Evolutionary conservation across 2,113 vertebrate species (phyloP).

Genomic region (Pterocles burchelli): DNA sequence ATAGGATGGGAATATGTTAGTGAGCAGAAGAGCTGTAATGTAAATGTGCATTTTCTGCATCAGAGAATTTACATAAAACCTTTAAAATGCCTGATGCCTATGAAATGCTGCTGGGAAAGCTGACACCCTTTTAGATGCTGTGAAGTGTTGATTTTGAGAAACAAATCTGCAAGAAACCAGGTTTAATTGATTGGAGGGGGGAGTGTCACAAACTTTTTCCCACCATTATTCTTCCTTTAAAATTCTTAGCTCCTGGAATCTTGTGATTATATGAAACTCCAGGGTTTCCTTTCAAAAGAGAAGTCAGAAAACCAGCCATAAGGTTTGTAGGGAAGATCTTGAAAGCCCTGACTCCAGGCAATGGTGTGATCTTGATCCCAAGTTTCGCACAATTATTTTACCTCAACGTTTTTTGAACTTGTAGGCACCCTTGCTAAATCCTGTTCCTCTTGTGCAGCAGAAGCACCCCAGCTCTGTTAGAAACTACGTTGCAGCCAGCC

Average conservation of each 20-base stretch:
- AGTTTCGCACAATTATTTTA: not conserved
- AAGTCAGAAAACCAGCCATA: not conserved
- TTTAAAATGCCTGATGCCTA: not conserved
- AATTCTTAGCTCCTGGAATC: not conserved
- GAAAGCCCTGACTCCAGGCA: not conserved
- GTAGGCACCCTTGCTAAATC: not conserved
- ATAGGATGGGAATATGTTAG: not conserved
- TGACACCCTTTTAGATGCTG: not conserved
- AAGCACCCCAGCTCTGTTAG: not conserved
- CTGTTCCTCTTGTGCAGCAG: not conserved
- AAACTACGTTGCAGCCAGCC: not conserved
- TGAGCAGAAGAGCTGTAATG: not conserved
- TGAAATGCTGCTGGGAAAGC: not conserved
- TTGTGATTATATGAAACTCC: not conserved
- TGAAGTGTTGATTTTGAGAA: conserved; percentile 14
- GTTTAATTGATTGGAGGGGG: not conserved
- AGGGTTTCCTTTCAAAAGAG: not conserved
- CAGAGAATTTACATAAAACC: not conserved
- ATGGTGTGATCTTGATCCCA: not conserved
- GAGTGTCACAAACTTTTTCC: not conserved
- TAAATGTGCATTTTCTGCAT: not conserved
- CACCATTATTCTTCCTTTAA: not conserved
- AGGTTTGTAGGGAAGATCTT: not conserved
- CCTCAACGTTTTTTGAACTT: not conserved
- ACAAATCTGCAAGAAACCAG: not conserved